Evolutionary conservation across 2,113 vertebrate species (phyloP).

Genomic region (Platichthys flesus): DNA sequence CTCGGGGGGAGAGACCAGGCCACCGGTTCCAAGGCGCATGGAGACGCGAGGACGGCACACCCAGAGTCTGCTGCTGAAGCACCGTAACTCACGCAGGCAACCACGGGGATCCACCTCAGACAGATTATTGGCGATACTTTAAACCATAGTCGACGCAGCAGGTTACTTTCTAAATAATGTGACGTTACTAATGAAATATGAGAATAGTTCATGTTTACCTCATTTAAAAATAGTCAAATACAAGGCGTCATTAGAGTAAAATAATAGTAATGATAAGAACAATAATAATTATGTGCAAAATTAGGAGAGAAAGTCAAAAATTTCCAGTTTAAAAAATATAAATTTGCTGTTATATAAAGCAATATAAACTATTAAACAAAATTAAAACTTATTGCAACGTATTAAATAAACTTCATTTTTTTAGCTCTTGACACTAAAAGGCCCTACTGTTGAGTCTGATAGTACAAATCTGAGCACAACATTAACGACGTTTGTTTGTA

Average conservation of each 20-base stretch:
- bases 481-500: not conserved
- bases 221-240: not conserved
- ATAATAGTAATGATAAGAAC: constrained; percentile 5
- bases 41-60: constrained; percentile 30
- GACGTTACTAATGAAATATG: constrained; percentile 2
- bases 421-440: not conserved
- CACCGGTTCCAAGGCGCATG: too few relatives aligned
- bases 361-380: not conserved
- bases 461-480: not conserved
- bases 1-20: constrained; percentile 8
- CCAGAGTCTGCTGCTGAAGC: constrained; percentile 30
- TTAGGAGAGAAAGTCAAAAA: not conserved
- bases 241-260: not conserved
- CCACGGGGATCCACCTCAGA: constrained; percentile 17
- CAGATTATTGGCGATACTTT: constrained; percentile 26
- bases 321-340: not conserved
- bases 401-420: not conserved
- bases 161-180: constrained; percentile 11
- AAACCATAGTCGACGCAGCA: constrained; percentile 22
- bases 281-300: constrained; percentile 8
- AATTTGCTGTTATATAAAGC: not conserved
- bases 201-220: not conserved
- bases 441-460: not conserved
- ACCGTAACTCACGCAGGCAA: constrained; percentile 54
- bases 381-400: not conserved